Base-by-base conservation (phyloP, 2,797 vertebrate genomes). In the Xiphophorus birchmanni region DNA sequence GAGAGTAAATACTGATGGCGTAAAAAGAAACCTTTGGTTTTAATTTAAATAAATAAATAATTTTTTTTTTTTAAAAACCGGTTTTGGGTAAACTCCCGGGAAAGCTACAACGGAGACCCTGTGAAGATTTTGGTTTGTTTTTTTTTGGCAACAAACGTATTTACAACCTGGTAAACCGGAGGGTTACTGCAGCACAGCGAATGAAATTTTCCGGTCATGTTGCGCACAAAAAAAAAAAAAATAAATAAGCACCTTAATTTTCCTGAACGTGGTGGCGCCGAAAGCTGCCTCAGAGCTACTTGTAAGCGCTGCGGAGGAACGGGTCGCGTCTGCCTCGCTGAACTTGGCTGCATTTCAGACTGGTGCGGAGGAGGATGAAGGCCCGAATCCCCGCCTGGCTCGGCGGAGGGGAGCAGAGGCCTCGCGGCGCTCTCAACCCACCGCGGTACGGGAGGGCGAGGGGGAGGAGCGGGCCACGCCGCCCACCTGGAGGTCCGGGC, bases 281-380 rank as follows among this genome's bases (percentile, higher is more conserved):
- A 74, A 80, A 81, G 77, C 75, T 32, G 86, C 85, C 88, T 89
- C 78, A 87, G 84, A 87, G 82, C 88, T 37, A 21, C 74, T 67
- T 74, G 78, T 77, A 78, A 90, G 84, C 74, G 83, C 73, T 76
- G 79, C 75, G 13, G 35, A 9, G 75, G 82, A 74, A 5, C 74
- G 83, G 88, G 86, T 87, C 77, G 56, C 1, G 72, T 84, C 83
- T 48, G 79, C 77, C 78, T 52, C 4, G 15, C 77, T 79, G 85
- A 90, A 90, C 92, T 92, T 93, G 90, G 92, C 92, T 76, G 73
- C 79, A 9, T 91, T 93, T 93, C 94, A 92, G 90, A 88, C 87
- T 48, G 69, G 85, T 78, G 90, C 58, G 91, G 92, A 83, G 93
- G 92, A 91, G 90, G 92, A 91, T 92, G 91, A 93, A 90, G 90